Conservation (phyloP, 2,888 invertebrate species). For the Andrena camellia region DNA sequence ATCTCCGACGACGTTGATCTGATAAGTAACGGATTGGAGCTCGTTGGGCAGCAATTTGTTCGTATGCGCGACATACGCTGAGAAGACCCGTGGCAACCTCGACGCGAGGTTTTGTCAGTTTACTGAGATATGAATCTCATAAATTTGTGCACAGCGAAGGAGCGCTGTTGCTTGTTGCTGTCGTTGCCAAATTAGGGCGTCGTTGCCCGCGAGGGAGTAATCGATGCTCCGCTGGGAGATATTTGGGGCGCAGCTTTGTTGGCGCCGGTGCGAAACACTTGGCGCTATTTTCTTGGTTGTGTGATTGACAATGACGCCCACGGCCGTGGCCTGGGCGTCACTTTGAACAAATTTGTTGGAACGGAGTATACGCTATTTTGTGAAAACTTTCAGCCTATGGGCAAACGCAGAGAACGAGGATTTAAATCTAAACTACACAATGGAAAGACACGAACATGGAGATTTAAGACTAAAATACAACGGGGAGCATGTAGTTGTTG, state of each 20-base stretch:
- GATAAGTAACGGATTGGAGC: slow-evolving; percentile 74
- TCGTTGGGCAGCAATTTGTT: slow-evolving; percentile 79
- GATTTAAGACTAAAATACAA: slow-evolving; percentile 59
- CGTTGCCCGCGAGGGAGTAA: slow-evolving; percentile 46
- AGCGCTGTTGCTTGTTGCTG: slow-evolving; percentile 77
- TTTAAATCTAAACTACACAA: slow-evolving; percentile 41
- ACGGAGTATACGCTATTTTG: slow-evolving; percentile 61
- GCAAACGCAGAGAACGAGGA: slow-evolving; percentile 39
- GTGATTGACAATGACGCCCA: slow-evolving; percentile 46
- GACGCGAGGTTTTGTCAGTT: slow-evolving; percentile 72
- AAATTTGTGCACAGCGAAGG: slow-evolving; percentile 77
- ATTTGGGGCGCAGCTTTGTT: slow-evolving; percentile 80
- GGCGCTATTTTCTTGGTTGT: slow-evolving; percentile 73
- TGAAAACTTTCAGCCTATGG: slow-evolving; percentile 51
- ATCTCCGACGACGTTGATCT: slow-evolving; percentile 76
- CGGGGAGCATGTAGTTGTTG: slow-evolving; percentile 63
- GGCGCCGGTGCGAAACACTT: slow-evolving; percentile 80
- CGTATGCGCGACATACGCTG: slow-evolving; percentile 84
- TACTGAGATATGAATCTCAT: slow-evolving; percentile 84
- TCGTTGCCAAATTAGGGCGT: slow-evolving; percentile 65
- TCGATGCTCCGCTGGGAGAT: slow-evolving; percentile 55
- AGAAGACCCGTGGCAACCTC: slow-evolving; percentile 67
- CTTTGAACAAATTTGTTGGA: slow-evolving; percentile 65
- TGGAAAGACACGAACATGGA: slow-evolving; percentile 50
- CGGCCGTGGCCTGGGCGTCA: slow-evolving; percentile 42